Conservation (phyloP, 2,797 vertebrate genomes). For the Pangasius mekongensis region DNA sequence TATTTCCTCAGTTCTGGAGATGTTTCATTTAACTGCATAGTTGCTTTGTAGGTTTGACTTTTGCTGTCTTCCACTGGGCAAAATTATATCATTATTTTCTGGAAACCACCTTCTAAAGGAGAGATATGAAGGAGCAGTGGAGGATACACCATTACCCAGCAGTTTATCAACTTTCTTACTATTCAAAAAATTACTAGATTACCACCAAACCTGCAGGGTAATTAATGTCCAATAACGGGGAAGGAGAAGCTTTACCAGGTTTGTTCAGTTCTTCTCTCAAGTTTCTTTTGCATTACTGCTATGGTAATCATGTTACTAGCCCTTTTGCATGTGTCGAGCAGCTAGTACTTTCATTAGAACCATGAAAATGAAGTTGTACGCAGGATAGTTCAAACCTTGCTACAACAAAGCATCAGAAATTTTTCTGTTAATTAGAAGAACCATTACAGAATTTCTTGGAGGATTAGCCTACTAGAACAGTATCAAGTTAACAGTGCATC, state of each 20-base stretch:
- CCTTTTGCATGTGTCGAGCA: not conserved
- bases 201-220: not conserved
- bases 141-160: not conserved
- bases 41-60: slow-evolving; percentile 69
- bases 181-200: not conserved
- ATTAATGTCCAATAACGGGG: not conserved
- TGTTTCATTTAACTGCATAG: slow-evolving; percentile 74
- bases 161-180: not conserved
- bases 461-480: not conserved
- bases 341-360: not conserved
- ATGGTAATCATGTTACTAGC: not conserved
- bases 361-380: not conserved
- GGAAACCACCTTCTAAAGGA: slow-evolving; percentile 47
- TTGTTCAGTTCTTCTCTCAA: not conserved
- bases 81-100: slow-evolving; percentile 35
- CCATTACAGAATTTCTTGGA: not conserved
- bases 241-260: not conserved
- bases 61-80: slow-evolving; percentile 49
- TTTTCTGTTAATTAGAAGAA: not conserved
- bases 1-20: slow-evolving; percentile 69
- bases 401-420: not conserved
- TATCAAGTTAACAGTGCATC: not conserved
- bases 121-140: no score
- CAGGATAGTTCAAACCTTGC: not conserved
- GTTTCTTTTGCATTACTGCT: not conserved